Evolutionary conservation across 1,140 invertebrate species (phyloP).

Genomic region (Papilio aristodemus): DNA sequence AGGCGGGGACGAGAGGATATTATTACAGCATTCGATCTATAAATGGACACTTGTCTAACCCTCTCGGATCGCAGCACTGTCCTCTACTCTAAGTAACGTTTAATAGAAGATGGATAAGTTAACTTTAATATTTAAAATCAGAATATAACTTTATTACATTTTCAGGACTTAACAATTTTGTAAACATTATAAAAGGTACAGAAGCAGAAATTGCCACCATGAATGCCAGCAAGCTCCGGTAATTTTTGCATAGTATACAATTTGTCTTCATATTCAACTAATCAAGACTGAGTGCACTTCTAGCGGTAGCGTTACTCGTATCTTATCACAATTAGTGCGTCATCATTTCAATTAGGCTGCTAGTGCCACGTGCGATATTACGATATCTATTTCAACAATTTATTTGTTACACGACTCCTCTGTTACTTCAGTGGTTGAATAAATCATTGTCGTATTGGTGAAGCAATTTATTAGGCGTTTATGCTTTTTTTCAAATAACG

Average conservation of each 20-base stretch:
- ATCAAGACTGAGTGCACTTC: not conserved
- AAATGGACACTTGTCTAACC: conserved; percentile 35
- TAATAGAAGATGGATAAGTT: conserved; percentile 9
- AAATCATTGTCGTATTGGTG: not conserved
- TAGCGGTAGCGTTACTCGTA: not conserved
- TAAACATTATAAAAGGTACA: too few relatives aligned
- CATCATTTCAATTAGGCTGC: conserved; percentile 2
- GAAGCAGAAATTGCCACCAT: too few relatives aligned
- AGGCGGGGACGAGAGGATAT: conserved; percentile 6
- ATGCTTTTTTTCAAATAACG: too few relatives aligned
- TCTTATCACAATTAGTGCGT: not conserved
- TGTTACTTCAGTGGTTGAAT: not conserved
- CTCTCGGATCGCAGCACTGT: conserved; percentile 15
- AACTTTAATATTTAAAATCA: not conserved
- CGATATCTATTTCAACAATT: not conserved
- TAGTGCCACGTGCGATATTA: not conserved
- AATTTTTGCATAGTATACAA: too few relatives aligned
- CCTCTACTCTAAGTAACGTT: not conserved
- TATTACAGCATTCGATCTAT: conserved; percentile 35
- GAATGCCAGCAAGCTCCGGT: too few relatives aligned
- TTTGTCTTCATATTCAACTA: not conserved
- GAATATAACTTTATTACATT: not conserved
- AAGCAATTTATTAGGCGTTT: too few relatives aligned
- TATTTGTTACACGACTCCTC: not conserved
- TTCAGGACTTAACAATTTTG: not conserved